A percentile compares a stretch with the other conserved stretches of the same genome.
Evolutionary conservation across 64 coral and sea anemone genomes (phyloP).

Genomic region (Cladopsammia gracilis): DNA sequence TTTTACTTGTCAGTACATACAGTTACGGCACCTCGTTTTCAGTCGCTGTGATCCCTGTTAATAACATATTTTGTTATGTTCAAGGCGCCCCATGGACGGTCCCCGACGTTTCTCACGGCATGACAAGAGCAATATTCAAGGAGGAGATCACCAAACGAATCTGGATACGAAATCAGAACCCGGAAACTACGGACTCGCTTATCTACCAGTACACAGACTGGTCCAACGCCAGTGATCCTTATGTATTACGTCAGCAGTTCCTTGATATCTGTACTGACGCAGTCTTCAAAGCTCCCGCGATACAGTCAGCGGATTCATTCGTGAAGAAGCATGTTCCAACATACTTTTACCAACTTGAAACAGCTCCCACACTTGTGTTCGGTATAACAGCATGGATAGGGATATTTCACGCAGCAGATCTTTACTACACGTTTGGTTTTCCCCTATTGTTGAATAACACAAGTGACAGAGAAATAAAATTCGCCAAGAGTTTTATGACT

Average conservation of each 20-base stretch:
- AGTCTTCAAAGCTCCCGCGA: constrained; percentile 71
- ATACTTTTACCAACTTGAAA: constrained; percentile 65
- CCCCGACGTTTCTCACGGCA: constrained; percentile 46
- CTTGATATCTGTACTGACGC: constrained; percentile 67
- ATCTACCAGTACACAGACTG: constrained; percentile 80
- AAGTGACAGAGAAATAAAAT: not conserved
- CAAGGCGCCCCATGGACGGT: constrained; percentile 66
- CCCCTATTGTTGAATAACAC: not conserved
- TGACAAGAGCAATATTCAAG: constrained; percentile 29
- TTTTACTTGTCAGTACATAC: too few relatives aligned
- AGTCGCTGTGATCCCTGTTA: too few relatives aligned
- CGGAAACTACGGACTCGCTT: constrained; percentile 37
- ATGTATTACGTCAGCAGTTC: constrained; percentile 60
- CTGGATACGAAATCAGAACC: constrained; percentile 72
- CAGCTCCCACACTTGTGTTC: not conserved
- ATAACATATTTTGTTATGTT: not conserved
- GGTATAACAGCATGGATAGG: constrained; percentile 3
- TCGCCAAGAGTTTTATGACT: constrained; percentile 11
- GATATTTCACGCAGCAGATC: constrained; percentile 29
- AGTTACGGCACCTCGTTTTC: too few relatives aligned
- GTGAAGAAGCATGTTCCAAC: constrained; percentile 44
- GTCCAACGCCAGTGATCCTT: constrained; percentile 58
- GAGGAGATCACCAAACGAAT: constrained; percentile 33
- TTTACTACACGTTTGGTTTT: constrained; percentile 30
- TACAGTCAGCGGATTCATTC: constrained; percentile 70